phyloP scores from a whole-genome alignment of 2,113 vertebrate species.

The Penelope pileata region DNA sequence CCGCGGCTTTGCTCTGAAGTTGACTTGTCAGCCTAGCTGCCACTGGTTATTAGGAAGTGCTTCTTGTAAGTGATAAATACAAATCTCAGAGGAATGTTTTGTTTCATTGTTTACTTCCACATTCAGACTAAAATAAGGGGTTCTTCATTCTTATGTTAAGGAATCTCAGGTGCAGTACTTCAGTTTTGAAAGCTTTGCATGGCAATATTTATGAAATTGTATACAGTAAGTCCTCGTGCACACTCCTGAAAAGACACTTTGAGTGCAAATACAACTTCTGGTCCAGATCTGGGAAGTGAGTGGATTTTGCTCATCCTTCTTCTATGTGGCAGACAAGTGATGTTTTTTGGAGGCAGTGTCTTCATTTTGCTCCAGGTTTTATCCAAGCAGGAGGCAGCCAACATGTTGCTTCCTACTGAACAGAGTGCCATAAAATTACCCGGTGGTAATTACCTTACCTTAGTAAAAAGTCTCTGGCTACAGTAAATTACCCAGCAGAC shows the following conservation, averaged over 20 bases:
- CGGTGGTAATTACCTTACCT: slow-evolving; percentile 21
- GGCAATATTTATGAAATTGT: background rate
- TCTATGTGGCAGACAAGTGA: rapidly evolving
- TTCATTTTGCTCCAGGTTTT: background rate
- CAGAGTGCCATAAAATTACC: background rate
- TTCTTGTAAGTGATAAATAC: slow-evolving; percentile 45
- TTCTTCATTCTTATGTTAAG: background rate
- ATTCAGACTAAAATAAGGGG: background rate
- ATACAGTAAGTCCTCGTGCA: background rate
- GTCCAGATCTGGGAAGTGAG: background rate
- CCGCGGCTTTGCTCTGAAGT: slow-evolving; percentile 36
- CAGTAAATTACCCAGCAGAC: slow-evolving; percentile 58
- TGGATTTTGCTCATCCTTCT: background rate
- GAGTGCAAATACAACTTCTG: background rate
- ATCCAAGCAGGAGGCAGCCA: background rate
- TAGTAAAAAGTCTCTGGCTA: slow-evolving; percentile 22
- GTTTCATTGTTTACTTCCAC: slow-evolving; percentile 25
- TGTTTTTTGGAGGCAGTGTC: background rate
- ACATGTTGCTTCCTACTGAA: background rate
- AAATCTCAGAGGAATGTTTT: slow-evolving; percentile 50
- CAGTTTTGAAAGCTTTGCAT: background rate
- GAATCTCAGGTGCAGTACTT: background rate
- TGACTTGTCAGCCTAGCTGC: slow-evolving; percentile 56
- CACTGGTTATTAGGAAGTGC: slow-evolving; percentile 37
- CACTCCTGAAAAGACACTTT: background rate